phyloP scores from a whole-genome alignment of 2,888 invertebrate species.

The Caenorhabditis sinica region DNA sequence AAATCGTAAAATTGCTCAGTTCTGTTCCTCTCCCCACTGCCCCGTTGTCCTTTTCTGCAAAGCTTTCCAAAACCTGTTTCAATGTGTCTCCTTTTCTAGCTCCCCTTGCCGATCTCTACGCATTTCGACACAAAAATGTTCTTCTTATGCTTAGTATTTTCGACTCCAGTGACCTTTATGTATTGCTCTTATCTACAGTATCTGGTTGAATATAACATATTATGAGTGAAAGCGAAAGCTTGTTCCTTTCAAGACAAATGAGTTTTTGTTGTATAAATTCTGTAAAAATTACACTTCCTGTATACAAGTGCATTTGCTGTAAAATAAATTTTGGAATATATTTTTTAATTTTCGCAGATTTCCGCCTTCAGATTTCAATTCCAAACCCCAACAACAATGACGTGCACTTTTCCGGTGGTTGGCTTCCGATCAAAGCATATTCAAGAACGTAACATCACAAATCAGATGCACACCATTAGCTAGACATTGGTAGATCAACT shows the following conservation, averaged over 20 bases:
- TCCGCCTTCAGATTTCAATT: too few species aligned
- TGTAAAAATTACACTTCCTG: not conserved
- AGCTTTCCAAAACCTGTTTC: slow-evolving; percentile 1
- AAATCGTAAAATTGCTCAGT: slow-evolving; percentile 16
- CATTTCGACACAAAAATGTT: slow-evolving; percentile 17
- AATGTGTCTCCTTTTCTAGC: slow-evolving; percentile 29
- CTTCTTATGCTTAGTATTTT: slow-evolving; percentile 1
- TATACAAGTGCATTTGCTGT: not conserved
- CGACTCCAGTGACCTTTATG: slow-evolving; percentile 6
- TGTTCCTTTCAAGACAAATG: not conserved
- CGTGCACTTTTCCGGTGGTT: too few species aligned
- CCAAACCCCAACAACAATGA: too few species aligned
- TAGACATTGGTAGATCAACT: too few species aligned
- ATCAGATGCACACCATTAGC: too few species aligned
- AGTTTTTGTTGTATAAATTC: not conserved
- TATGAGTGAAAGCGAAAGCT: not conserved
- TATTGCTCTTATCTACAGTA: slow-evolving; percentile 18
- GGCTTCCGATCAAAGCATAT: too few species aligned
- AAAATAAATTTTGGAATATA: too few species aligned
- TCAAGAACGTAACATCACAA: too few species aligned
- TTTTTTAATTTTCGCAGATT: too few species aligned
- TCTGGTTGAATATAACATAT: slow-evolving; percentile 37
- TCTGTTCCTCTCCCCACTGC: not conserved
- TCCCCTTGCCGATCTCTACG: slow-evolving; percentile 56
- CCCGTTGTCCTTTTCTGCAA: slow-evolving; percentile 11